Evolutionary conservation across 2,888 invertebrate species (phyloP), one percentile per base, ranked within the genome.

Genomic region (Syrista parreyssii): DNA sequence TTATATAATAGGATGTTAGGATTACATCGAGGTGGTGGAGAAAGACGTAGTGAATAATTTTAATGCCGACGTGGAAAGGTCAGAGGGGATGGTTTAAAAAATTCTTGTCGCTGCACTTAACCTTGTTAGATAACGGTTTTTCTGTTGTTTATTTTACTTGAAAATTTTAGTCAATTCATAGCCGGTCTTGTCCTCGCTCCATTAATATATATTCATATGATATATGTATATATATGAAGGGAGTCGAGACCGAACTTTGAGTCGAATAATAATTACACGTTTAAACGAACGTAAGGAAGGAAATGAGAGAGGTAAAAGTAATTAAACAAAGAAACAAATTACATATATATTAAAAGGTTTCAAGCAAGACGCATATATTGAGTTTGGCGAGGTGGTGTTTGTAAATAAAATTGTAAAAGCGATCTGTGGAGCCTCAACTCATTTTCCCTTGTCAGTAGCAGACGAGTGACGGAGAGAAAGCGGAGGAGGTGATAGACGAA

Each of bases 401-500:
- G 87, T 87, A 87, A 88, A 88, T 88, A 88, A 88, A 87, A 82
- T 75, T 87, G 82, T 86, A 83, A 87, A 87, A 88, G 85, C 74
- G 78, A 79, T 71, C 32, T 75, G 78, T 71, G 71, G 23, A 77
- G 73, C 34, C 78, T 79, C 77, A 80, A 55, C 55, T 79, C 78
- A 81, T 82, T 85, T 79, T 79, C 84, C 83, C 73, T 77, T 68
- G 69, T 80, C 77, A 75, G 71, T 32, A 31, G 71, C 32, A 71
- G 32, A 69, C 1, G 40, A 12, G 0, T 15, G 2, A 23, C 23
- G 1, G 40, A 23, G 40, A 55, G 23, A 55, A 23, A 9, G 15
- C 9, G 23, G 55, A 55, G 9, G 6, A 55, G 23, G 23, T 55
- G 0, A 0, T 23, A 2, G 55, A 9, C 9, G 2, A 23, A 6